A percentile compares a stretch with the other conserved stretches of the same genome.
These are phyloP conservation scores for Barnardius zonarius DNA, from an alignment of 2,113 vertebrate genomes.

Conservation along the genomic window DNA sequence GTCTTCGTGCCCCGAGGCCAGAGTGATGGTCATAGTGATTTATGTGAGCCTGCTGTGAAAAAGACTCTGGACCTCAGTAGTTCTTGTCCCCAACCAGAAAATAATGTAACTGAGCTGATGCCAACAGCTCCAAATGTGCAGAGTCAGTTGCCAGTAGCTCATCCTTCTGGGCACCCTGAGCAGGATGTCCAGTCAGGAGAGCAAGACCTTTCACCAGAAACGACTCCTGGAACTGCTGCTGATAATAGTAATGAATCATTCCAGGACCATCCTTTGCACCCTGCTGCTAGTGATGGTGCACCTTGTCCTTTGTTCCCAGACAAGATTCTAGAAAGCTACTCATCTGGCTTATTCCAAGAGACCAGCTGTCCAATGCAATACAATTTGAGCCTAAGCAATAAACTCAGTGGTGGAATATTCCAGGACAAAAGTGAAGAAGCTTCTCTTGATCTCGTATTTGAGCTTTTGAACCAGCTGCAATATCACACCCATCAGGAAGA, in stretches of 20 bases:
- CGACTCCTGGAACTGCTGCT: conserved; percentile 62
- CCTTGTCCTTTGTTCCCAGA: conserved; percentile 75
- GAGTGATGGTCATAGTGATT: conserved; percentile 67
- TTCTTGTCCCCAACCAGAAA: conserved; percentile 78
- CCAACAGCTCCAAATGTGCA: conserved; percentile 58
- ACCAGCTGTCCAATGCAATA: conserved; percentile 77
- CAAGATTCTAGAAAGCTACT: conserved; percentile 82
- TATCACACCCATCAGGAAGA: conserved; percentile 96
- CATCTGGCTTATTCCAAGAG: conserved; percentile 77
- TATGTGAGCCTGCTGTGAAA: conserved; percentile 85
- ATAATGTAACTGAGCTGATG: conserved; percentile 70
- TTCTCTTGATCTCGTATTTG: conserved; percentile 95
- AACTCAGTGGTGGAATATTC: conserved; percentile 85
- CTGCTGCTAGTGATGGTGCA: conserved; percentile 67
- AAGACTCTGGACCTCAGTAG: conserved; percentile 80
- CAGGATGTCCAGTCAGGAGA: conserved; percentile 67
- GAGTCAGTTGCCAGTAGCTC: conserved; percentile 50
- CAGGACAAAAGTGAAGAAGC: conserved; percentile 97
- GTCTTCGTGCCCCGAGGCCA: conserved; percentile 87
- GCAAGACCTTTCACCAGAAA: conserved; percentile 68
- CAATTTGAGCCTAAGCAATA: conserved; percentile 69
- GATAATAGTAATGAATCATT: conserved; percentile 68
- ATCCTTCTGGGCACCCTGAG: conserved; percentile 60
- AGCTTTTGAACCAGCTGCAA: conserved; percentile 95
- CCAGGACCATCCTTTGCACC: conserved; percentile 73